A percentile compares a stretch with the other conserved stretches of the same genome.
Evolutionary conservation across 2,113 vertebrate genomes (phyloP).

Genomic region (Clarias magur): DNA sequence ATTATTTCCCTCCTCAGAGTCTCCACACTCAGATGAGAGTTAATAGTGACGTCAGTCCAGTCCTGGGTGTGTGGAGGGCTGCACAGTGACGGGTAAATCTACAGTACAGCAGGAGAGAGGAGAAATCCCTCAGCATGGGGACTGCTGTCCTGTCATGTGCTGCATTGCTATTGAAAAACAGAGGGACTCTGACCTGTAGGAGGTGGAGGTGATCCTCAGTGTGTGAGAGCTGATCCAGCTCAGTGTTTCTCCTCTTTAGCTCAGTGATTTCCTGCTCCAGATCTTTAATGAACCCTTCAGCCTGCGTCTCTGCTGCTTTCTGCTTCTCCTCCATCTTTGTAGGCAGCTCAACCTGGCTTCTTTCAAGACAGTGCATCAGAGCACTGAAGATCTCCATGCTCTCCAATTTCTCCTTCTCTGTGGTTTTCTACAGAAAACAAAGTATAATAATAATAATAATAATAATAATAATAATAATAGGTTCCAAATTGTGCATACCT

Average conservation of each 20-base stretch:
- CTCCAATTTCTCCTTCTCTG: slow-evolving; percentile 15
- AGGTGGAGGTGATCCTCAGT: slow-evolving; percentile 31
- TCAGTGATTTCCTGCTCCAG: slow-evolving; percentile 27
- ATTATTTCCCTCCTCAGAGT: not conserved
- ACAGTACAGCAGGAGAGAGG: slow-evolving; percentile 22
- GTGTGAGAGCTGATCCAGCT: slow-evolving; percentile 28
- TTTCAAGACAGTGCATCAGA: not conserved
- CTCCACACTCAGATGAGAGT: not conserved
- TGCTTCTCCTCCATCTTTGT: not conserved
- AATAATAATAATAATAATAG: too few species aligned
- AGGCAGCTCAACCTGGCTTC: not conserved
- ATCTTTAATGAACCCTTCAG: slow-evolving; percentile 13
- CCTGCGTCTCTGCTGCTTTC: not conserved
- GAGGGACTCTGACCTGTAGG: slow-evolving; percentile 18
- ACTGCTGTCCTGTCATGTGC: slow-evolving; percentile 19
- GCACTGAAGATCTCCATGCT: not conserved
- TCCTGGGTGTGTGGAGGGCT: slow-evolving; percentile 4
- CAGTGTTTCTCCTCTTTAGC: slow-evolving; percentile 15
- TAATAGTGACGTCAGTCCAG: not conserved
- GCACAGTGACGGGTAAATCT: not conserved
- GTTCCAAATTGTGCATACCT: too few species aligned
- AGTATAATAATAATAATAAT: not conserved
- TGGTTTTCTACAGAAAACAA: not conserved
- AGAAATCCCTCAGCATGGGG: slow-evolving; percentile 18
- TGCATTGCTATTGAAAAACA: slow-evolving; percentile 13